phyloP scores from a whole-genome alignment of 2,888 invertebrate genomes.

The Pseudococcus viburni region DNA sequence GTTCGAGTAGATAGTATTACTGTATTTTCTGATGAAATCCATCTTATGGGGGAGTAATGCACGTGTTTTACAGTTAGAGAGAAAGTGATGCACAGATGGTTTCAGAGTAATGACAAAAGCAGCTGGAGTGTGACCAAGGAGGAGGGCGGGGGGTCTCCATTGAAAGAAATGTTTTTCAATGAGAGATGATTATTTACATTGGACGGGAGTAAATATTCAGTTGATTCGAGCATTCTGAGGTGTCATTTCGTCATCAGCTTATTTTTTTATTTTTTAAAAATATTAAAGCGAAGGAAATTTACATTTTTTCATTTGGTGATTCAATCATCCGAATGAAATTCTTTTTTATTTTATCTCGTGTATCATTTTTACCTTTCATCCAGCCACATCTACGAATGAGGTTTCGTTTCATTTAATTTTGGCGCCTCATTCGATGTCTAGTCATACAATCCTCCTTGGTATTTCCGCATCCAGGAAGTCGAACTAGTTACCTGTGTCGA shows the following conservation, averaged over 20 bases:
- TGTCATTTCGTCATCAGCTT: background rate
- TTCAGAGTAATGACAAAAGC: background rate
- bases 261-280: too few species aligned
- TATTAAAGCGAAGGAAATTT: too few species aligned
- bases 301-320: too few species aligned
- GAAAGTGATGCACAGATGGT: background rate
- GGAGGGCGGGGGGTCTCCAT: background rate
- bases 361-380: too few species aligned
- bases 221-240: background rate
- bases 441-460: too few species aligned
- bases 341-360: too few species aligned
- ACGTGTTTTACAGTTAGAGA: background rate
- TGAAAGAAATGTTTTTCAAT: background rate
- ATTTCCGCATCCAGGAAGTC: too few species aligned
- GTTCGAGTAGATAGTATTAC: background rate
- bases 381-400: too few species aligned
- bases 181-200: background rate
- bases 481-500: too few species aligned
- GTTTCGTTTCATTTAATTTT: too few species aligned
- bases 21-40: background rate
- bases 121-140: background rate
- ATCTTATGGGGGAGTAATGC: background rate
- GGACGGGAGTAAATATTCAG: background rate
- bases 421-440: too few species aligned
- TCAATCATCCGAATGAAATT: too few species aligned